phyloP scores from a whole-genome alignment of 1,140 invertebrate species.

The Stratiolaelaps scimitus region DNA sequence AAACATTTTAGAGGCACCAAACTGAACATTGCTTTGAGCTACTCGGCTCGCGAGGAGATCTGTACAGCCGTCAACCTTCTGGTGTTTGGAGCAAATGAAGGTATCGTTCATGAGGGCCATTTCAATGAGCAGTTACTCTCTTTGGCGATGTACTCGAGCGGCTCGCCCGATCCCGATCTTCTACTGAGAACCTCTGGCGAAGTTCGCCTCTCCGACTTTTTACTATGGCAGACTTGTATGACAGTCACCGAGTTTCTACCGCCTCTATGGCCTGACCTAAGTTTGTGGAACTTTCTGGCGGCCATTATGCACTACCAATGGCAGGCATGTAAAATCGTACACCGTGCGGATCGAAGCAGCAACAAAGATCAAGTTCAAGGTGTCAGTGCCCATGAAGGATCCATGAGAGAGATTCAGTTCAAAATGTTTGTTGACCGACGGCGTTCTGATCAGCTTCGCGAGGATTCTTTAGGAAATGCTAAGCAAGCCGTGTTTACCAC shows the following conservation, averaged over 20 bases:
- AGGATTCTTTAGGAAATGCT: slow-evolving; percentile 2
- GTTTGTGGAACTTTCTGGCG: slow-evolving; percentile 70
- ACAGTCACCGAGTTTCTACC: slow-evolving; percentile 55
- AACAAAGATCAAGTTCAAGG: not conserved
- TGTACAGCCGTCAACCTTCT: slow-evolving; percentile 43
- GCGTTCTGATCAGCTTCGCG: not conserved
- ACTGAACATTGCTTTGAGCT: slow-evolving; percentile 48
- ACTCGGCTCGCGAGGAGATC: slow-evolving; percentile 48
- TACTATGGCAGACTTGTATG: slow-evolving; percentile 75
- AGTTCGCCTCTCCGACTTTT: slow-evolving; percentile 83
- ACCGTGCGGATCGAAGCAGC: not conserved
- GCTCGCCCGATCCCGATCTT: slow-evolving; percentile 65
- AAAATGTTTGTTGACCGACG: not conserved
- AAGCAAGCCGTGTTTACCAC: no score
- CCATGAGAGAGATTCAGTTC: not conserved
- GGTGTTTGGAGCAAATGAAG: slow-evolving; percentile 32
- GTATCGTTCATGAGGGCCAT: slow-evolving; percentile 16
- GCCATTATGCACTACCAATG: slow-evolving; percentile 73
- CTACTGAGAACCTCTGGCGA: slow-evolving; percentile 94
- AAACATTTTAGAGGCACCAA: slow-evolving; percentile 40
- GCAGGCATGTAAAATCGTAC: no score
- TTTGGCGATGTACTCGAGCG: slow-evolving; percentile 53
- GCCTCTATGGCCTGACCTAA: slow-evolving; percentile 85
- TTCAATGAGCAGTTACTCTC: not conserved
- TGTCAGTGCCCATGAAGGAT: no score